Evolutionary conservation across 2,113 vertebrate genomes (phyloP).

Genomic region (Odocoileus hemionus): DNA sequence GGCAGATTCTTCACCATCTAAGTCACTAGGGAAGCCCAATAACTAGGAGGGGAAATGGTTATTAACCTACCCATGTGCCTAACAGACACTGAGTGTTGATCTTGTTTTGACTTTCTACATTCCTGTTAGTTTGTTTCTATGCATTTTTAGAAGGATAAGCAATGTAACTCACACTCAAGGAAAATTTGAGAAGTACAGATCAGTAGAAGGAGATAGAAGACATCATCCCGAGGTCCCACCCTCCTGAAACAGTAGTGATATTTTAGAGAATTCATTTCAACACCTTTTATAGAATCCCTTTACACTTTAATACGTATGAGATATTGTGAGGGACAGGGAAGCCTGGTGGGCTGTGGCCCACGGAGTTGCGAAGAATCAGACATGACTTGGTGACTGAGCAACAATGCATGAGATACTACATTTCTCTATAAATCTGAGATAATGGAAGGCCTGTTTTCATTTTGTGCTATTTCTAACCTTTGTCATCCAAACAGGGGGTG

Average conservation of each 20-base stretch:
- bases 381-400: background rate
- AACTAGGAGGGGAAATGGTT: background rate
- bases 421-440: background rate
- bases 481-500: background rate
- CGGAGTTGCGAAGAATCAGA: rapidly evolving
- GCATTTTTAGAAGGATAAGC: background rate
- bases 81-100: background rate
- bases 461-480: background rate
- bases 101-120: background rate
- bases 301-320: background rate
- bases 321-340: background rate
- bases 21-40: background rate
- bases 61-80: background rate
- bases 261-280: background rate
- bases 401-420: background rate
- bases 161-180: background rate
- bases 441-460: background rate
- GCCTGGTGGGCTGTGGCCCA: background rate
- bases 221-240: background rate
- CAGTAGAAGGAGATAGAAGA: background rate
- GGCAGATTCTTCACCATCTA: background rate
- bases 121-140: background rate
- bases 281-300: background rate
- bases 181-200: background rate
- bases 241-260: background rate